Evolutionary conservation across 1,140 invertebrate genomes (phyloP), one percentile per base, ranked within the genome.

Genomic region (Eupristina koningsbergeri): DNA sequence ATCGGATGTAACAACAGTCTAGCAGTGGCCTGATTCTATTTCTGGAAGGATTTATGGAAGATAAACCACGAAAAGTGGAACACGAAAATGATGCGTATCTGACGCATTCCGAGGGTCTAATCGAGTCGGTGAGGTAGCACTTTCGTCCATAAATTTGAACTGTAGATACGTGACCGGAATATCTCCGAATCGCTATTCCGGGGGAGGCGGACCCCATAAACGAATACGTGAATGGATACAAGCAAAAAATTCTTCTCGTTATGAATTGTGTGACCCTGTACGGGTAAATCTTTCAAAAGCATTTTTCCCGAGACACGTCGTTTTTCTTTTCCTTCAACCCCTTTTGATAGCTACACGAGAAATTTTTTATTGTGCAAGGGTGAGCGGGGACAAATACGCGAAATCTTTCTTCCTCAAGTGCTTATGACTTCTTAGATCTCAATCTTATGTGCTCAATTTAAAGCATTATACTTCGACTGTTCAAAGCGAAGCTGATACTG

Each of bases 111-210:
- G 36, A 71, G 69, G 39, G 22, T 26, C 22, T 58, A 22, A 19
- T 58, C 53, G 69, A 71, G 39, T 26, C 11, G 22, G 31, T 2
- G 5, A 22, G 22, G 53, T 3, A 9, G 53, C 13, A 22, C 53
- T 58, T n/a, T 15, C 15, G 47, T 58, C 76, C 76, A 79, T 79
- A 67, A 79, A 47, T 63, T 50, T 39, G 61, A 47, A 79, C 67
- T 47, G 41, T 5, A 26, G 13, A 31, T 79, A 79, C 77, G 77
- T 79, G 77, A 79, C 61, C 63, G 39, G 77, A 6, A n/a, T 79
- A 67, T 79, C 31, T 36, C 31, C 47, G 74, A 1, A 61, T 61
- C 75, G 50, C 7, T 3, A 26, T 11, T 1, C 1, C 22, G 69
- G 22, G 69, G 53, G 8, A 41, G 3, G 63, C 3, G 5, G 31